These are phyloP conservation scores for Xestia sexstrigata DNA, from an alignment of 2,888 invertebrate genomes.

Conservation along the genomic window DNA sequence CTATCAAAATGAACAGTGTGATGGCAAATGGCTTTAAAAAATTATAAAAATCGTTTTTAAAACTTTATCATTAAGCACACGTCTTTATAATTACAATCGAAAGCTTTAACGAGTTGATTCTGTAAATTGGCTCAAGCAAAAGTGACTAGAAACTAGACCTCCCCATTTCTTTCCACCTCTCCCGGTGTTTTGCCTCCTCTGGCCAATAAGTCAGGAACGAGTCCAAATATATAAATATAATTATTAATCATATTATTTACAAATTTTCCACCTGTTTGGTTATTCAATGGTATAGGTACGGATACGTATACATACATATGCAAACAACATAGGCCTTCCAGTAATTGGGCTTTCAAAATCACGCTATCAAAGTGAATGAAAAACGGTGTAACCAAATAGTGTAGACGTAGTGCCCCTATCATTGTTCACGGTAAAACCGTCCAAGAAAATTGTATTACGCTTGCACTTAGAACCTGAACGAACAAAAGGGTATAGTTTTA, in stretches of 20 bases:
- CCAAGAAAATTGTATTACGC: conserved; percentile 6
- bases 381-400: background rate
- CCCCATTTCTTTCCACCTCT: no score
- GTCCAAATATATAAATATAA: no score
- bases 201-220: no score
- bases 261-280: background rate
- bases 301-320: no score
- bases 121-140: no score
- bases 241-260: background rate
- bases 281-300: background rate
- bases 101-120: background rate
- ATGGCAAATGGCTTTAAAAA: background rate
- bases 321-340: background rate
- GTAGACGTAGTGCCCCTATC: background rate
- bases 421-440: background rate
- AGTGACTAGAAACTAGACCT: no score
- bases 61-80: background rate
- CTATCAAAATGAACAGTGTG: background rate
- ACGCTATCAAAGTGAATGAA: background rate
- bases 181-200: no score
- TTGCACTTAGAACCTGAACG: background rate
- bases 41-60: background rate
- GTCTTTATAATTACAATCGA: background rate
- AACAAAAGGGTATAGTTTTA: background rate
- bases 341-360: background rate